These are phyloP conservation scores for Ptilorrhoa leucosticta DNA, from an alignment of 2,113 vertebrate species.

Conservation along the genomic window DNA sequence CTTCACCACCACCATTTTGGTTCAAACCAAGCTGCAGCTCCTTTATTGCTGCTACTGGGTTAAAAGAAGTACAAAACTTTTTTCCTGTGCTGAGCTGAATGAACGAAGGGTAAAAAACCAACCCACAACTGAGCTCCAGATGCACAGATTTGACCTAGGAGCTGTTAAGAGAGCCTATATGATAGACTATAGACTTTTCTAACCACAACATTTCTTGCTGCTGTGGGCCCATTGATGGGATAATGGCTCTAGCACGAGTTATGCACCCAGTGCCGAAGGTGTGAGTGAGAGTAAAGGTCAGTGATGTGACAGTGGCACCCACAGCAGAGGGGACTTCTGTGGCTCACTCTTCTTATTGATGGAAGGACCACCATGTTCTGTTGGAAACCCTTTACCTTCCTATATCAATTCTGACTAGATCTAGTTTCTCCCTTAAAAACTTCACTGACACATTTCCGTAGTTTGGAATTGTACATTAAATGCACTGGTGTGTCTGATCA, in stretches of 20 bases:
- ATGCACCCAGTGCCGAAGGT: not conserved
- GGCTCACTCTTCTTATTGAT: not conserved
- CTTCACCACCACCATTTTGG: not conserved
- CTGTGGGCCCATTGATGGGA: not conserved
- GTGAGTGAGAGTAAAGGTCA: not conserved
- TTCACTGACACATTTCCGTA: not conserved
- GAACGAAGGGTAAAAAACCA: not conserved
- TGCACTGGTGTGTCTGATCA: rapidly evolving
- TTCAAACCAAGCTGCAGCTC: not conserved
- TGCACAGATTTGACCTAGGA: not conserved
- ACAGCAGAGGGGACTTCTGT: not conserved
- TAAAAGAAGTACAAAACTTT: not conserved
- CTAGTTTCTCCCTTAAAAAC: not conserved
- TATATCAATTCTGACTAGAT: not conserved
- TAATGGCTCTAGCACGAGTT: not conserved
- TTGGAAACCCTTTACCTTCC: not conserved
- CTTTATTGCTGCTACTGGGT: not conserved
- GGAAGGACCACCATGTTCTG: not conserved
- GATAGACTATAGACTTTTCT: not conserved
- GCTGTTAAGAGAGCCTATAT: not conserved
- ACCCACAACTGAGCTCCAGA: not conserved
- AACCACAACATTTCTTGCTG: not conserved
- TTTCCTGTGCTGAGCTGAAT: not conserved
- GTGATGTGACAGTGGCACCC: not conserved
- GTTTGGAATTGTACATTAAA: not conserved